phyloP scores from a whole-genome alignment of 2,113 vertebrate species.

The Willisornis vidua region DNA sequence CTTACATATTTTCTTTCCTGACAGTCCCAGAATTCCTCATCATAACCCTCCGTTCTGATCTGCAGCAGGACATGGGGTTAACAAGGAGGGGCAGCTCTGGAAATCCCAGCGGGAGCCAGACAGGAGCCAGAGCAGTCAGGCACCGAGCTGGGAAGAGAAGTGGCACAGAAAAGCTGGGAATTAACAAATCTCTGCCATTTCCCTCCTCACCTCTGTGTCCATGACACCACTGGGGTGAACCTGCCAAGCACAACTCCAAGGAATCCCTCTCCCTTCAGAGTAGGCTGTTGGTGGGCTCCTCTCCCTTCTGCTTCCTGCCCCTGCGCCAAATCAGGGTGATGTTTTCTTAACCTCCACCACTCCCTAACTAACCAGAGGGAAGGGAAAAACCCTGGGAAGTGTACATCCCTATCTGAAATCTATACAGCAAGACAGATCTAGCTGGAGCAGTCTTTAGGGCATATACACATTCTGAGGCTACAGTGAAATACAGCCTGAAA shows the following conservation, averaged over 20 bases:
- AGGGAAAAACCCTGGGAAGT: slow-evolving; percentile 37
- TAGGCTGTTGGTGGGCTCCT: not conserved
- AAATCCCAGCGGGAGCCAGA: not conserved
- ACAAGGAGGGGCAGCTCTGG: not conserved
- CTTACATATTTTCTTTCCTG: not conserved
- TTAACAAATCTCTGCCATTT: not conserved
- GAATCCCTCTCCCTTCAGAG: rapidly evolving
- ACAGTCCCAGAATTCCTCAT: not conserved
- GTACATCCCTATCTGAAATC: slow-evolving; percentile 53
- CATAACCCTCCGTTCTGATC: not conserved
- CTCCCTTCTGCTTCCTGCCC: not conserved
- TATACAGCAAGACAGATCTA: slow-evolving; percentile 65
- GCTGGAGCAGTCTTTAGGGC: slow-evolving; percentile 52
- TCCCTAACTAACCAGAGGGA: not conserved
- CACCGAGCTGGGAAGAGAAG: rapidly evolving
- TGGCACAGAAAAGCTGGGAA: not conserved
- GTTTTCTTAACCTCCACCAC: slow-evolving; percentile 4
- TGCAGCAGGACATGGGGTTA: not conserved
- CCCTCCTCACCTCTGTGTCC: not conserved
- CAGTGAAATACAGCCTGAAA: slow-evolving; percentile 69
- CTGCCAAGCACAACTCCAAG: not conserved
- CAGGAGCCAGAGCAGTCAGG: rapidly evolving
- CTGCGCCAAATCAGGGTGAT: not conserved
- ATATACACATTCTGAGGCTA: slow-evolving; percentile 62
- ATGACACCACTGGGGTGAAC: rapidly evolving